phyloP scores from a whole-genome alignment of 2,888 invertebrate species.

The Nipponacmea schrenckii region DNA sequence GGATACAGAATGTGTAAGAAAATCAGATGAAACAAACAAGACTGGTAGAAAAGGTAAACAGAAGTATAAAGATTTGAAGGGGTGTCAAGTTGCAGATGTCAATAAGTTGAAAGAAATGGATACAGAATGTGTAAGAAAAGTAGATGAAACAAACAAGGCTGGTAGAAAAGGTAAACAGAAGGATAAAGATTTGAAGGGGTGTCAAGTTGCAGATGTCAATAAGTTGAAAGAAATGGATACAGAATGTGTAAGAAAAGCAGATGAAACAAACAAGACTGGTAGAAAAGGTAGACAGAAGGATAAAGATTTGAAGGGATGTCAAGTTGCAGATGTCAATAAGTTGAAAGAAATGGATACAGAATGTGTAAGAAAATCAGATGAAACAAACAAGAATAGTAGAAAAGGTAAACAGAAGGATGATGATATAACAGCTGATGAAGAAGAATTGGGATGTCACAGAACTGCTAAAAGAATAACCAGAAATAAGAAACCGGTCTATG shows the following conservation, averaged over 20 bases:
- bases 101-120: too few relatives aligned
- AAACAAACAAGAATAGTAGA: conserved; percentile 22
- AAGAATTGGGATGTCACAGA: background rate
- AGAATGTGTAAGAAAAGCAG: conserved; percentile 14
- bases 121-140: too few relatives aligned
- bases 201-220: background rate
- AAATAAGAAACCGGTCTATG: background rate
- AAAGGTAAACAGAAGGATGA: conserved; percentile 12
- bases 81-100: too few relatives aligned
- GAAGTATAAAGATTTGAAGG: too few relatives aligned
- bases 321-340: background rate
- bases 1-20: too few relatives aligned
- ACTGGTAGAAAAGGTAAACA: too few relatives aligned
- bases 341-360: background rate
- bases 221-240: background rate
- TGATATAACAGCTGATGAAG: conserved; percentile 1
- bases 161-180: too few relatives aligned
- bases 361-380: conserved; percentile 19
- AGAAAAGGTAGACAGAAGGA: conserved; percentile 15
- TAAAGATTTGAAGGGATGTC: conserved; percentile 8
- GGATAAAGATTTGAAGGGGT: too few relatives aligned
- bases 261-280: conserved; percentile 23
- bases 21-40: too few relatives aligned
- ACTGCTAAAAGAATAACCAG: background rate
- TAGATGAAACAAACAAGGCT: too few relatives aligned